phyloP scores from a whole-genome alignment of 2,888 invertebrate species.

The Hydriomena furcata region DNA sequence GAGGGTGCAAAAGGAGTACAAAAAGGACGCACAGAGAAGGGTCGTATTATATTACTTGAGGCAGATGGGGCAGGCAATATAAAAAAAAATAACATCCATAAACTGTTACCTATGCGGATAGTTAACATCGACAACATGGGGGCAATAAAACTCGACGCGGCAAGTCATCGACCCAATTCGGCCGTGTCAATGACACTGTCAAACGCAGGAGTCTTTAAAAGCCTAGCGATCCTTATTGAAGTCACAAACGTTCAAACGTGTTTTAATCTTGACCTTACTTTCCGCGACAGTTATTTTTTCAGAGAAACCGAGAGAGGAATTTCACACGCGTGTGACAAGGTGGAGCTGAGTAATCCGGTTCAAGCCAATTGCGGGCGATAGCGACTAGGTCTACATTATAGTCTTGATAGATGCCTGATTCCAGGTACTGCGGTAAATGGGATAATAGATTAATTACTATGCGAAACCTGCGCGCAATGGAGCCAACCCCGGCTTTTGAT shows the following conservation, averaged over 20 bases:
- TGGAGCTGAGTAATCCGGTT: slow-evolving; percentile 11
- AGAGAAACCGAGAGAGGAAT: slow-evolving; percentile 18
- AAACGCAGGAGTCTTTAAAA: slow-evolving; percentile 28
- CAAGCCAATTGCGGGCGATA: slow-evolving; percentile 8
- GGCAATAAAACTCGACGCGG: slow-evolving; percentile 32
- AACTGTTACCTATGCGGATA: slow-evolving; percentile 36
- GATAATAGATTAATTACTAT: not conserved
- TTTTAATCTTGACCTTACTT: slow-evolving; percentile 24
- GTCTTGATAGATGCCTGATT: not conserved
- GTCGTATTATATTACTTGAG: slow-evolving; percentile 50
- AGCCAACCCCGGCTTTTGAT: too few relatives aligned
- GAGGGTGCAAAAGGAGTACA: slow-evolving; percentile 53
- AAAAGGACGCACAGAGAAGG: slow-evolving; percentile 50
- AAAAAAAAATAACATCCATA: slow-evolving; percentile 40
- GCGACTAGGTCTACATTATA: slow-evolving; percentile 3
- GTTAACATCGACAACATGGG: slow-evolving; percentile 30
- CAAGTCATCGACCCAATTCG: slow-evolving; percentile 39
- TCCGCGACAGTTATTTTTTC: slow-evolving; percentile 20
- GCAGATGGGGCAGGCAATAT: slow-evolving; percentile 47
- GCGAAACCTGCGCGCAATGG: too few relatives aligned
- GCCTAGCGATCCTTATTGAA: slow-evolving; percentile 23
- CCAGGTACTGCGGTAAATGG: not conserved
- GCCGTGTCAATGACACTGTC: slow-evolving; percentile 36
- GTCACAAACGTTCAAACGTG: slow-evolving; percentile 19
- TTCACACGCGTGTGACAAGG: slow-evolving; percentile 12